phyloP scores from a whole-genome alignment of 2,797 vertebrate species.

The Hirundo rustica region DNA sequence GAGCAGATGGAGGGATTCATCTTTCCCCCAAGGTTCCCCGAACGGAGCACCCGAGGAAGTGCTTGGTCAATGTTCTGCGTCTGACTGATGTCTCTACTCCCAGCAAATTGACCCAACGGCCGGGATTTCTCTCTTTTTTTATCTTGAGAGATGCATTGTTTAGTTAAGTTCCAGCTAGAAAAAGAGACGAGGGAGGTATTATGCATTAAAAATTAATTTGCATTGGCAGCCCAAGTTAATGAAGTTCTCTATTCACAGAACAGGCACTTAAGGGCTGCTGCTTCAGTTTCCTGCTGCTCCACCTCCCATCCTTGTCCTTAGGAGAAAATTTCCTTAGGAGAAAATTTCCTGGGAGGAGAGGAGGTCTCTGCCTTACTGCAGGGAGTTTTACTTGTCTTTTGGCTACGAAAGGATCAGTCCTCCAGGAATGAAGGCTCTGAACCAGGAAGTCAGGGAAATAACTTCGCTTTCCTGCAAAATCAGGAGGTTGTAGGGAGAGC shows the following conservation, averaged over 20 bases:
- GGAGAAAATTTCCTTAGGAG: not conserved
- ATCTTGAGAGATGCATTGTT: not conserved
- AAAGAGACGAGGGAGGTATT: not conserved
- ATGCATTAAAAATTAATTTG: slow-evolving; percentile 21
- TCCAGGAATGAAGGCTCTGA: not conserved
- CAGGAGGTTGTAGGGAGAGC: not conserved
- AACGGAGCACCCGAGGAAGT: not conserved
- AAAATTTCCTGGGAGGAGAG: not conserved
- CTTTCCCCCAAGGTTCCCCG: not conserved
- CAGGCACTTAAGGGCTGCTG: not conserved
- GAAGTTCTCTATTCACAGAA: not conserved
- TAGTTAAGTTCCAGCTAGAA: not conserved
- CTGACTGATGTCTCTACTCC: not conserved
- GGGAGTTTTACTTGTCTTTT: not conserved
- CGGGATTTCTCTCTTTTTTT: not conserved
- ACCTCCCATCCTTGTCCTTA: not conserved
- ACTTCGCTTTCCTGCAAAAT: not conserved
- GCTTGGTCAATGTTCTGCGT: not conserved
- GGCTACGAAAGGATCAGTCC: not conserved
- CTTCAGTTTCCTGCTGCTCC: not conserved
- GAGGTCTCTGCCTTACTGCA: not conserved
- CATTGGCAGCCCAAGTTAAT: not conserved
- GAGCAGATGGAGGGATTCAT: not conserved
- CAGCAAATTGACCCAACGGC: not conserved
- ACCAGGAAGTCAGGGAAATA: not conserved